phyloP scores from a whole-genome alignment of 2,113 vertebrate genomes.

The Phalacrocorax aristotelis region DNA sequence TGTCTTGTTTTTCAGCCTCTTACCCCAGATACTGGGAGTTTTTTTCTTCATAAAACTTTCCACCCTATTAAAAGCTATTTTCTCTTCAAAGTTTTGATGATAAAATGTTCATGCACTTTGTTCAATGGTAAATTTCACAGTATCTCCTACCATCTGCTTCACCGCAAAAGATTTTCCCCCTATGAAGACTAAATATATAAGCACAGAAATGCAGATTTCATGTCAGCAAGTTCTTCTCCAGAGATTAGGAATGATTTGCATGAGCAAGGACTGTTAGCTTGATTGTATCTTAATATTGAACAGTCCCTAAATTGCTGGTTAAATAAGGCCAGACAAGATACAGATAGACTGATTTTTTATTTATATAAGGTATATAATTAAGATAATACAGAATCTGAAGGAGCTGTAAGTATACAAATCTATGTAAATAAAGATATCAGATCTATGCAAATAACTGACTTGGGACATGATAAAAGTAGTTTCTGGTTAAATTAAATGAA shows the following conservation, averaged over 20 bases:
- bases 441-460: slow-evolving; percentile 5
- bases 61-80: slow-evolving; percentile 16
- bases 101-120: background rate
- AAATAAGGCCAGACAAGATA: slow-evolving; percentile 21
- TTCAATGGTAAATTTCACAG: background rate
- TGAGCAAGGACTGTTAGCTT: slow-evolving; percentile 1
- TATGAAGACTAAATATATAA: slow-evolving; percentile 19
- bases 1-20: background rate
- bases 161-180: background rate
- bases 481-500: background rate
- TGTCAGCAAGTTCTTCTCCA: slow-evolving; percentile 34
- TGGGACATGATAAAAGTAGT: background rate
- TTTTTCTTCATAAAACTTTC: background rate
- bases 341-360: background rate
- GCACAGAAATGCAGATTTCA: slow-evolving; percentile 23
- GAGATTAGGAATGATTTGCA: slow-evolving; percentile 28
- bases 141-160: slow-evolving; percentile 34
- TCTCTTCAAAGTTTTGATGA: background rate
- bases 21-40: background rate
- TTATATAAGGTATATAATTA: slow-evolving; percentile 6
- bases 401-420: background rate
- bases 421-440: slow-evolving; percentile 26
- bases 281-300: slow-evolving; percentile 48
- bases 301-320: background rate
- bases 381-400: slow-evolving; percentile 1